Evolutionary conservation across 2,888 invertebrate species (phyloP).

Genomic region (Stenchaetothrips biformis): DNA sequence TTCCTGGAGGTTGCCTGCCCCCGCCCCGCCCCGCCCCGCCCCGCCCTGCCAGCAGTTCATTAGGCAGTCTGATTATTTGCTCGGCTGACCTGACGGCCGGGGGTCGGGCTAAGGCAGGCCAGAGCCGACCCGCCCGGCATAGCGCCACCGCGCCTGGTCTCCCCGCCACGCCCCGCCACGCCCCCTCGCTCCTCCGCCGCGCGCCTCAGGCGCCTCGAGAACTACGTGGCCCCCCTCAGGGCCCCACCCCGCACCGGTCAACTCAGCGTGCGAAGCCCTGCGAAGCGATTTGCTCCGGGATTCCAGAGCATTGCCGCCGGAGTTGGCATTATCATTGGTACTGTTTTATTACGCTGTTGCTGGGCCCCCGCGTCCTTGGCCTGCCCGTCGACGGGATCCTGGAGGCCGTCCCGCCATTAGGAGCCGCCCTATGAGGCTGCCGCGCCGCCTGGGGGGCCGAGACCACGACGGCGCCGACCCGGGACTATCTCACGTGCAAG

Average conservation of each 20-base stretch:
- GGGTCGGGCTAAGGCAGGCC: neutral
- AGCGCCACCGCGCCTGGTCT: neutral
- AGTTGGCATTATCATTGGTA: too few species aligned
- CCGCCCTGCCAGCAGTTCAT: neutral
- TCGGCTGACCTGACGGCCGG: slow-evolving; percentile 9
- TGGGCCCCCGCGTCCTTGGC: too few species aligned
- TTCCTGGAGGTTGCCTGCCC: neutral
- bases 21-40: neutral
- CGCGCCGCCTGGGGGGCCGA: neutral
- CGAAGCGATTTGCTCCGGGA: too few species aligned
- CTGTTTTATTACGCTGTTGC: too few species aligned
- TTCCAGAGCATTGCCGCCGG: too few species aligned
- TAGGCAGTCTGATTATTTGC: slow-evolving; percentile 2
- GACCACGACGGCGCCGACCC: neutral
- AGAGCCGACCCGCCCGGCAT: neutral
- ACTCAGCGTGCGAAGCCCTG: too few species aligned
- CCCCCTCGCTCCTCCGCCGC: neutral
- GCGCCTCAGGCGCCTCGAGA: too few species aligned
- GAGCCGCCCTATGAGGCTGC: neutral
- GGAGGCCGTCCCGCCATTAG: neutral
- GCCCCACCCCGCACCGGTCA: too few species aligned
- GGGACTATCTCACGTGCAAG: neutral
- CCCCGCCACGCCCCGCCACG: neutral
- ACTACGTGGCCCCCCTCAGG: too few species aligned
- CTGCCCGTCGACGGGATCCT: too few species aligned